Evolutionary conservation across 2,797 vertebrate species (phyloP).

Genomic region (Cynodonichthys magdalenae): DNA sequence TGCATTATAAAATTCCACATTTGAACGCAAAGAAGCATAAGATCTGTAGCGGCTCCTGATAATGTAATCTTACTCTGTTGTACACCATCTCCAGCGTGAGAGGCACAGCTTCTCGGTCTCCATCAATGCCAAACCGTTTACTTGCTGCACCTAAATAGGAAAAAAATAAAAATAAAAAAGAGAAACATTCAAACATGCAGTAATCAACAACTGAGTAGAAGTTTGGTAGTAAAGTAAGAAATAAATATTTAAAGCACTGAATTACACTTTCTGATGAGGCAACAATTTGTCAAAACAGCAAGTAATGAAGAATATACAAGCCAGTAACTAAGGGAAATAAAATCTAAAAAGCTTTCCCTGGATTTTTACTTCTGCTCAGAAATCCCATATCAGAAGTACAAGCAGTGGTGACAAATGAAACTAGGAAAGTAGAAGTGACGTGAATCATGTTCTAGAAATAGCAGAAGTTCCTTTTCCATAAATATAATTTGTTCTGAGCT

Average conservation of each 20-base stretch:
- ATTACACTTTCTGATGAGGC: not conserved
- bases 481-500: constrained; percentile 17
- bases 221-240: not conserved
- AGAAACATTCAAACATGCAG: not conserved
- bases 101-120: constrained; percentile 94
- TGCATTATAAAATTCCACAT: no score
- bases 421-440: constrained; percentile 49
- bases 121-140: constrained; percentile 95
- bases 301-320: no score
- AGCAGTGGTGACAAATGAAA: constrained; percentile 40
- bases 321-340: not conserved
- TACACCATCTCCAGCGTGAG: constrained; percentile 91
- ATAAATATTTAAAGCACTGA: not conserved
- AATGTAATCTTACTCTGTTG: constrained; percentile 84
- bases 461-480: constrained; percentile 45
- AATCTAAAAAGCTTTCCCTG: not conserved
- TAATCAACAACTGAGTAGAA: not conserved
- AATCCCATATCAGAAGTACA: constrained; percentile 54
- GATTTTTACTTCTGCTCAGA: constrained; percentile 29
- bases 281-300: not conserved
- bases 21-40: no score
- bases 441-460: constrained; percentile 48
- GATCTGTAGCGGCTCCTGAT: no score
- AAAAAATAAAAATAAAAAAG: constrained; percentile 8
- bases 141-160: constrained; percentile 87